Evolutionary conservation across 2,888 invertebrate species (phyloP), one percentile per base, ranked within the genome.

Genomic region (Drosophila neotestacea): DNA sequence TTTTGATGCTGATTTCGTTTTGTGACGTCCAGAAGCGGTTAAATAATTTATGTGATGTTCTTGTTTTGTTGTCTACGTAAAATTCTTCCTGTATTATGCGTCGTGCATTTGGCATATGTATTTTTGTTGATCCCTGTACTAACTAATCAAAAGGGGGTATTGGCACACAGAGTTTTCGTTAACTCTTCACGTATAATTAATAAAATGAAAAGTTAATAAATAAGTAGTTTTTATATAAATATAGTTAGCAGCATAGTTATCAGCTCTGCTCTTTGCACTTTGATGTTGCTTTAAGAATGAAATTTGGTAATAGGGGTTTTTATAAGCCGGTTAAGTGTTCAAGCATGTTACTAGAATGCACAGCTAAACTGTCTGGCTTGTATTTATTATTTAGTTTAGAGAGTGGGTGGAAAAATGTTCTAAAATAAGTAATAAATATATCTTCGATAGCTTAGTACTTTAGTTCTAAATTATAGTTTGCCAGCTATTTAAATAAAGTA

Each of bases 31-130:
- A 38, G 38, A 13, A 9, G 46, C 42, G 27, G 30, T 50, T 27
- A 47, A 51, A 38, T 70, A 59, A 66, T 70, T 76, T 62, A 72
- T 72, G 34, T 51, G 22, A 10, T 71, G 10, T 34, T 67, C 42
- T 51, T 36, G 27, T 9, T 55, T 42, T 66, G 32, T 46, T 6
- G 6, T 27, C 34, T 39, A n/a, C 9, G 9, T 39, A 7, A 10
- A 38, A 30, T 55, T 46, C 34, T 38, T 60, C 39, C 9, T 34
- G 16, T 28, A 52, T 36, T 32, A 10, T 34, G 6, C 28, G n/a
- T 30, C 42, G 7, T 52, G 16, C 4, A 41, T 34, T 69, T 54
- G 47, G 22, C 0, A 30, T 6, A 11, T 51, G 34, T 64, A 51
- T 44, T 39, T 34, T 36, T 27, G 4, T 44, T 44, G 11, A 6